Evolutionary conservation across 2,888 invertebrate genomes (phyloP), one percentile per base, ranked within the genome.

Genomic region (Mayetiola destructor): DNA sequence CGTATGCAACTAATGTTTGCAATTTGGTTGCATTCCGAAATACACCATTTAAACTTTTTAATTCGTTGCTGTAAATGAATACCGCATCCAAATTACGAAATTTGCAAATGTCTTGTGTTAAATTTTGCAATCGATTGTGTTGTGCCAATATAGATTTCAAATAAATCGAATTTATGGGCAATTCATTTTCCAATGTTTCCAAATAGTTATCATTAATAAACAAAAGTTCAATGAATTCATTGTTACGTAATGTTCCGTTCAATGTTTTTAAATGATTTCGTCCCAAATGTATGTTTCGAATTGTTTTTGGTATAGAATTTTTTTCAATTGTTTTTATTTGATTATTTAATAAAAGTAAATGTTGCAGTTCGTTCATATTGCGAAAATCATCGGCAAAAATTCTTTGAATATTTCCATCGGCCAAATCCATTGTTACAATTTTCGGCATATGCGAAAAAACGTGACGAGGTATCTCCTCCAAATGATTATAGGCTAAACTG

Each of bases 351-450:
- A 89, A 76, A 48, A 86, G 75, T 57, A 89, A 74, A 64, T 81
- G 79, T 63, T 82, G 81, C 37, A 88, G 73, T 66, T 79, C 77
- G 64, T 77, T 77, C 60, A 74, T 75, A 74, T 87, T 88, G 75
- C 79, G 80, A 63, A 94, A 83, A 66, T 87, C 88, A 56, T 82
- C 80, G 61, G 83, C 78, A 29, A 80, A 78, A 56, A 95, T 78
- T 56, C 80, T 78, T 59, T 78, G 79, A 62, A 95, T 84, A 62
- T 80, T 81, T 66, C 90, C 88, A 62, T 89, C 78, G 62, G 86
- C 86, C 59, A 95, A 75, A 70, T 91, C 89, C 59, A 94, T 74
- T 1, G 86, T 86, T 66, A 81, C 81, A 58, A 93, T 77, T 62
- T 83, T 80, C 1, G 88, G 84, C 71, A 90, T 77, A 65, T 85